Percentiles rank a stretch among this genome's conserved stretches.
Evolutionary conservation across 2,113 vertebrate genomes (phyloP).

Genomic region (Chionomys nivalis): DNA sequence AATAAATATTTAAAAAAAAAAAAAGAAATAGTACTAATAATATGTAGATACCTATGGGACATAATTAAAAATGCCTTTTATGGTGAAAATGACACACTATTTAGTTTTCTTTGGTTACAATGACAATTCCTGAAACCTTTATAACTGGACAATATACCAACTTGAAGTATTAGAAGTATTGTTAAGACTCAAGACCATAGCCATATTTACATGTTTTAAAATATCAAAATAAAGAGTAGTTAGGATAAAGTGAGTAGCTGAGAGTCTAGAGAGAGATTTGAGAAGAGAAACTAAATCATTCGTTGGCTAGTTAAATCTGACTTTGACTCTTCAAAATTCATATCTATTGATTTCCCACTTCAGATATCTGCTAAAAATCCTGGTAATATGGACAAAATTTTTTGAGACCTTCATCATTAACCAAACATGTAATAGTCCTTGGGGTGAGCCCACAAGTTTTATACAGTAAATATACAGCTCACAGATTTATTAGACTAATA

Average conservation of each 20-base stretch:
- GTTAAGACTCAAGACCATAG: not conserved
- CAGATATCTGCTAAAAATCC: not conserved
- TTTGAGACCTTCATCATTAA: not conserved
- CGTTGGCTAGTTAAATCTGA: not conserved
- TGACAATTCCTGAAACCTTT: not conserved
- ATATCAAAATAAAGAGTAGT: not conserved
- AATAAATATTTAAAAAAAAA: too few relatives aligned
- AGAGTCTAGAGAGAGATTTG: not conserved
- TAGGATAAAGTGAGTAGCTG: not conserved
- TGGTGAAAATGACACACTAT: not conserved
- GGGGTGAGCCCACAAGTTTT: too few relatives aligned
- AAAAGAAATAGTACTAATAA: too few relatives aligned
- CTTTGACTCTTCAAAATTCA: not conserved
- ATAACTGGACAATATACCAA: not conserved
- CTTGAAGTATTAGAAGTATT: not conserved
- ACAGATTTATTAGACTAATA: too few relatives aligned
- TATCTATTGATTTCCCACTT: not conserved
- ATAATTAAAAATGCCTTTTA: not conserved
- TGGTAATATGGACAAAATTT: not conserved
- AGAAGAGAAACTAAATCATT: not conserved
- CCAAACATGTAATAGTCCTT: not conserved
- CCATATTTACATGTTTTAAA: not conserved
- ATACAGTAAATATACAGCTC: too few relatives aligned
- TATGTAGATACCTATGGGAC: not conserved
- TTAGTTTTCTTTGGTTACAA: not conserved